Base-by-base conservation (phyloP, 2,113 vertebrate genomes). In the Menura novaehollandiae region DNA sequence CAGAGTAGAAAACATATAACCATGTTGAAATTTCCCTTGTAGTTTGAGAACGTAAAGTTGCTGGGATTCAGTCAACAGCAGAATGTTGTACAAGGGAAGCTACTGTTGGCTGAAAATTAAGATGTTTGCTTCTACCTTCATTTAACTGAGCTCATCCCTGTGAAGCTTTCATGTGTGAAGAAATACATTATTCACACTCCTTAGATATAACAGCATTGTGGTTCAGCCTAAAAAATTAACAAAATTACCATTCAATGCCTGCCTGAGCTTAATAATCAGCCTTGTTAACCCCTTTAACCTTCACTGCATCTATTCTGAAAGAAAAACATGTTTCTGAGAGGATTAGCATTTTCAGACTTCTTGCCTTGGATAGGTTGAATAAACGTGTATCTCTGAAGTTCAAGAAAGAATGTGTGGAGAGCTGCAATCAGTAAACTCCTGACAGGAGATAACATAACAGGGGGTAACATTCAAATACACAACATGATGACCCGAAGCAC, bases 111-210 rank as follows among this genome's bases (percentile, higher is more conserved):
- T 94, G 85, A 91, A 95, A 97, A 97, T 97, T 73, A 93, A 97
- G 96, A 97, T 96, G 85, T 97, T 97, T 96, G 24, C 89, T 82
- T 78, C 84, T 95, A 32, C 58, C 55, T 89, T 93, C 60, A 86
- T 96, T 92, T 95, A 81, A 86, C 92, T 26, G 79, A 74, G 80
- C 78, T 95, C 69, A 85, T 95, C 41, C 60, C 76, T 66, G 37
- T 72, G 47, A 80, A 84, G 41, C 74, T 96, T 81, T 96, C 93
- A 74, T 95, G 82, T 97, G 92, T 96, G 97, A 97, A 97, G 82
- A 97, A 97, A 92, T 91, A 82, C 55, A 97, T 96, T 96, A 94
- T 72, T 97, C 89, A 95, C 88, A 93, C 76, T 82, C 20, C 55
- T 89, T 93, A 89, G 76, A 73, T 85, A 68, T 64, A 95, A 95